Evolutionary conservation across 2,113 vertebrate species (phyloP).

Genomic region (Seriola aureovittata): DNA sequence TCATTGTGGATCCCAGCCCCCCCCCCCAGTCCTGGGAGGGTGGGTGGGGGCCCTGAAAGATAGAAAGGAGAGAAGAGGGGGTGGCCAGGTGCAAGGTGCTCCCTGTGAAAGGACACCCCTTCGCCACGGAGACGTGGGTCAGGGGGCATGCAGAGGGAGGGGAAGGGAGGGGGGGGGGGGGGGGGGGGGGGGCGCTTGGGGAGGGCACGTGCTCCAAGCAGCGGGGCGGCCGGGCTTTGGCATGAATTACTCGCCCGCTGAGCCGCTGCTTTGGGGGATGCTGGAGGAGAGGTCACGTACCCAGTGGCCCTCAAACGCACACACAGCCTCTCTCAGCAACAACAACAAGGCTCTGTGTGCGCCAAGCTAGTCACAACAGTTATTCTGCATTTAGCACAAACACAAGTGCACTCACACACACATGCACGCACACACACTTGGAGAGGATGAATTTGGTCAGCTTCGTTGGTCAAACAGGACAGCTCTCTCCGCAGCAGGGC

Average conservation of each 20-base stretch:
- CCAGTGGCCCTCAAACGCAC: conserved; percentile 74
- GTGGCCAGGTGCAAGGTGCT: conserved; percentile 85
- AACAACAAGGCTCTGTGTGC: conserved; percentile 59
- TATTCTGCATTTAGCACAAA: conserved; percentile 64
- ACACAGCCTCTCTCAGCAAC: conserved; percentile 51
- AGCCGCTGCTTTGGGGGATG: conserved; percentile 46
- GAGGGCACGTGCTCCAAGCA: conserved; percentile 59
- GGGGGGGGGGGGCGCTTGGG: conserved; percentile 4
- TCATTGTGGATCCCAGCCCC: conserved; percentile 28
- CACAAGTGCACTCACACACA: background rate
- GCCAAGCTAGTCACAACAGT: conserved; percentile 54
- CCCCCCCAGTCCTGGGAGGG: no score
- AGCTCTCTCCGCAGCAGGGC: conserved; percentile 66
- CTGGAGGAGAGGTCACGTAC: conserved; percentile 69
- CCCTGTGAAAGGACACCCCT: conserved; percentile 65
- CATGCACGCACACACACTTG: conserved; percentile 8
- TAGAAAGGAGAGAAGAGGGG: conserved; percentile 4
- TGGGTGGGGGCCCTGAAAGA: no score
- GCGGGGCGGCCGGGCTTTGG: conserved; percentile 60
- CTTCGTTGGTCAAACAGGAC: conserved; percentile 75
- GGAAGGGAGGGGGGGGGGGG: background rate
- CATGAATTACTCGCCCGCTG: conserved; percentile 74
- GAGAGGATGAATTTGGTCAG: conserved; percentile 74
- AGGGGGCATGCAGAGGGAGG: conserved; percentile 24
- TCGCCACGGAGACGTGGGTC: conserved; percentile 63